Conservation (phyloP, 2,888 invertebrate genomes). For the Pseudeuparius sepicola region DNA sequence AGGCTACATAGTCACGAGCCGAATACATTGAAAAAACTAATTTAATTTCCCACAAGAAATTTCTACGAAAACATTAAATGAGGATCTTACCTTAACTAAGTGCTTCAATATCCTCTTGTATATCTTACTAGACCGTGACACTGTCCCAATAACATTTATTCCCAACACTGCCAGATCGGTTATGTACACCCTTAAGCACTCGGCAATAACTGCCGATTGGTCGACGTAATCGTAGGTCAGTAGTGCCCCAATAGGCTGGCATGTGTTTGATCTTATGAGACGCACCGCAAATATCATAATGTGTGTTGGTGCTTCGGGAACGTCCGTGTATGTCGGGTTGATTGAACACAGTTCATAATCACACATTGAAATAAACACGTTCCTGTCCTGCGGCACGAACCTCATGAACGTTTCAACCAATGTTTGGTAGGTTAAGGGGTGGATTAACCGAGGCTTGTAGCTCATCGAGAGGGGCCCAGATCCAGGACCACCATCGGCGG, state of each 20-base stretch:
- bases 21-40: no score
- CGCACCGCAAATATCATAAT: neutral
- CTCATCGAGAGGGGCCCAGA: no score
- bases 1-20: no score
- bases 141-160: neutral
- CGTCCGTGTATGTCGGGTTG: neutral
- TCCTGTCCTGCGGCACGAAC: neutral
- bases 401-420: neutral
- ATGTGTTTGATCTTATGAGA: neutral
- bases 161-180: neutral
- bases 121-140: neutral
- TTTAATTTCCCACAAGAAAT: no score
- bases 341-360: neutral
- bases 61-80: no score
- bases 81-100: constrained; percentile 1
- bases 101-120: neutral
- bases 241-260: neutral
- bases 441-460: no score
- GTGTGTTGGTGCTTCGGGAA: neutral
- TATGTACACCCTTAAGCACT: neutral
- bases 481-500: no score
- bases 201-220: neutral
- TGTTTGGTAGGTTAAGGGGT: neutral
- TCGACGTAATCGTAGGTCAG: neutral
- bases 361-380: constrained; percentile 2